Base-by-base conservation (phyloP, 2,888 invertebrate genomes). In the Yponomeuta evonymella region DNA sequence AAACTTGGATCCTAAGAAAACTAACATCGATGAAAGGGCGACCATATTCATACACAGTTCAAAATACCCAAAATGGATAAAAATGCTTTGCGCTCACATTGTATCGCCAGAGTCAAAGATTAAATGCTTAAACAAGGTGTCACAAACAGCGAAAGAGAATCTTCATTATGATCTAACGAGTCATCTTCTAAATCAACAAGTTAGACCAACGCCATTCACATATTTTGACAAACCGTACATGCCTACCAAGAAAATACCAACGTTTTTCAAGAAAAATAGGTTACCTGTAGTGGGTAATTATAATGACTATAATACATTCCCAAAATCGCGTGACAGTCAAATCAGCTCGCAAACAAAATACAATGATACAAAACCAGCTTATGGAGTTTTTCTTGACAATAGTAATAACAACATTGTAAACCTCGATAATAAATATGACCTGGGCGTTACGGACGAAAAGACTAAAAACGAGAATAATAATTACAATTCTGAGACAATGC, bases 1-100 rank as follows among this genome's bases (percentile, higher is more conserved):
- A 43, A 43, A 43, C 8, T 2, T 8, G n/a, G 51, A 58, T 43
- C 67, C 11, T 23, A n/a, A 11, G 43, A 67, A 67, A 67, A 43
- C n/a, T 6, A 67, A 15, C 10, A 23, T 68, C n/a, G 68, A 51
- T 11, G 68, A 51, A 51, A 48, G 68, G 23, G 48, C 68, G 2
- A 68, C 68, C 12, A 15, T 68, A 68, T 68, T 68, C 58, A 68
- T 68, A 29, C 48, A 68, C 30, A 68, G 48, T 48, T 68, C 68
- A 15, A 68, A 68, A 68, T 51, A 51, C 30, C 48, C 30, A 36
- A 36, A 36, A 67, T 67, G 36, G 43, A 67, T 58, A 12, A 58
- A 58, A 58, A 58, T 58, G 12, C 15, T 58, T 15, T 58, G 51
- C 15, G 51, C 51, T 2, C 12, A 58, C 15, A 58, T 58, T 15